Base-by-base conservation (phyloP, 2,797 vertebrate genomes). In the Pelochelys cantorii region DNA sequence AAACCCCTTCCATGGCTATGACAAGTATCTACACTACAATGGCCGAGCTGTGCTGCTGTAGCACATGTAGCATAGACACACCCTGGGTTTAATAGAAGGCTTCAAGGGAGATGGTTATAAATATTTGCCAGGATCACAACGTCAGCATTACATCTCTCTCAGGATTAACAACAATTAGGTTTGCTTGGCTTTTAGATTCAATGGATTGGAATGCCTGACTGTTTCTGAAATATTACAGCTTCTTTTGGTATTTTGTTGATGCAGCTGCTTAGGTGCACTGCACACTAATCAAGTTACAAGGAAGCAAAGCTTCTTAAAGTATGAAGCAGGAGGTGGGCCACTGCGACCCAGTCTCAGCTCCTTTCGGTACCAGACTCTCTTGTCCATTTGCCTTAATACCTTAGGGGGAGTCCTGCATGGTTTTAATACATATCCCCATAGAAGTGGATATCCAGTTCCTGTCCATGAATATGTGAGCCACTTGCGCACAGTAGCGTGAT, bases 81-180 rank as follows among this genome's bases (percentile, higher is more conserved):
- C 83, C 90, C 78, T 80, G 1, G 0, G 48, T 83, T 88, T 93
- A 92, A 90, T 56, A 90, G 1, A 0, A 52, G 93, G 86, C 93
- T 94, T 80, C 90, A 90, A 94, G 57, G 83, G 87, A 93, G 4
- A 7, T 15, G 37, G 89, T 42, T 87, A 91, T 95, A 95, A 94
- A 92, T 92, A 96, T 85, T 87, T 94, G 86, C 78, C 80, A 78
- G 90, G 89, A 80, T 95, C 95, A 94, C 91, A 81, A 95, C 90
- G 94, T 90, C 71, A 59, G 90, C 86, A 60, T 78, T 93, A 95
- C 94, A 95, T 0, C 94, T 94, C 89, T 92, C 87, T 95, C 90
- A 95, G 95, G 90, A 94, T 96, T 90, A 93, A 92, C 94, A 94
- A 80, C 92, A 89, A 57, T 84, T 0, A 11, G 89, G 81, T 56